Base-by-base conservation (phyloP, 2,797 vertebrate species). In the Florisuga fusca region DNA sequence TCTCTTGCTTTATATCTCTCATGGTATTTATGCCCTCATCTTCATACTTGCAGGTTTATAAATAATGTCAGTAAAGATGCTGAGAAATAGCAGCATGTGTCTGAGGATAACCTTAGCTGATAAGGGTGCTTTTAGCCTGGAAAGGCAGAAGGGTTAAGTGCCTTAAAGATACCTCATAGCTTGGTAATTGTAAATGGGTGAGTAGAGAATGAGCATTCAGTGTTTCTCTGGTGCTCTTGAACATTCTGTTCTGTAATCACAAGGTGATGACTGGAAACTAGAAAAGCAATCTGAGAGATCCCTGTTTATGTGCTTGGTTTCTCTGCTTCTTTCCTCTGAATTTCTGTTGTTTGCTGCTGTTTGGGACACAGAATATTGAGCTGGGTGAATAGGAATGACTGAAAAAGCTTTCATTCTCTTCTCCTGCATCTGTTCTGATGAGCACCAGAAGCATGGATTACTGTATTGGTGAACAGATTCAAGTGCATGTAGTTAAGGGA, bases 41-140 rank as follows among this genome's bases (percentile, higher is more conserved):
- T 51, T 79, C 78, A 91, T 76, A 59, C 58, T 80, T 87, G 25
- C 59, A 67, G 79, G 53, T 67, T 27, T 73, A 55, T 83, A 71
- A 85, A 58, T 84, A 82, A 64, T 76, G 64, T 34, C 72, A 80
- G 48, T 91, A 87, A 48, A 85, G 67, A n/a, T 93, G 68, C 79
- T 79, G 90, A 80, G 87, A 82, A 71, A 55, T 73, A 75, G 62
- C 67, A 75, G 64, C 64, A 59, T 38, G 43, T 79, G 10, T 76
- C 73, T 87, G 85, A 74, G 79, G 43, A 27, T 31, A 51, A 72
- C 48, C 59, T 87, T n/a, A 78, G 19, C 46, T 69, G 63, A 8
- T 79, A 36, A 89, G 55, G 84, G 46, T 54, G 22, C 34, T 76
- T 51, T 7, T 9, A 26, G 51, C 77, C 51, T 89, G 55, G 26